Conservation (phyloP, 2,888 invertebrate genomes). For the Nebria salina region DNA sequence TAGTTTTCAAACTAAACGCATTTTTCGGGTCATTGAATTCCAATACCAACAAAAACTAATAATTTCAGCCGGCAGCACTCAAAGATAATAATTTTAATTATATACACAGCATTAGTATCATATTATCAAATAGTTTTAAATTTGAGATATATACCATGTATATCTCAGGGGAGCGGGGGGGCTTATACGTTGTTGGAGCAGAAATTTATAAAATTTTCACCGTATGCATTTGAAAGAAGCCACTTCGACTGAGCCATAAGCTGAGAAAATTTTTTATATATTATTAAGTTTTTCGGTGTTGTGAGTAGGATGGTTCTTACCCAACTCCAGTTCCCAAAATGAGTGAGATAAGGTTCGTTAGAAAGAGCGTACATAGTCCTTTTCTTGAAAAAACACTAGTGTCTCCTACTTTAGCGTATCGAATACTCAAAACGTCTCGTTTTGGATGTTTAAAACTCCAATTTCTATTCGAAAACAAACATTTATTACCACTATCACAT, state of each 20-base stretch:
- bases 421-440: constrained; percentile 69
- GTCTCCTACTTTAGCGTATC: constrained; percentile 79
- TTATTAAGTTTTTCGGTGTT: neutral
- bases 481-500: neutral
- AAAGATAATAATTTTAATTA: neutral
- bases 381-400: constrained; percentile 88
- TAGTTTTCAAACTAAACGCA: neutral
- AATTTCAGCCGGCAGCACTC: neutral
- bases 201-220: constrained; percentile 59
- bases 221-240: constrained; percentile 58
- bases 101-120: neutral
- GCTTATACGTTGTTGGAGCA: constrained; percentile 2
- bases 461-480: constrained; percentile 60
- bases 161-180: constrained; percentile 11
- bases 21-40: neutral
- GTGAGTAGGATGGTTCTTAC: constrained; percentile 64
- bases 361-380: constrained; percentile 87
- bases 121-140: neutral
- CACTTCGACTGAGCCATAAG: constrained; percentile 74
- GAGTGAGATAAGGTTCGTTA: constrained; percentile 90
- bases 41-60: neutral
- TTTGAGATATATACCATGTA: neutral
- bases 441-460: constrained; percentile 87
- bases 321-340: constrained; percentile 92
- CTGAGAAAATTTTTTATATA: constrained; percentile 58